Conservation (phyloP, 2,113 vertebrate genomes). For the Lipotes vexillifer region DNA sequence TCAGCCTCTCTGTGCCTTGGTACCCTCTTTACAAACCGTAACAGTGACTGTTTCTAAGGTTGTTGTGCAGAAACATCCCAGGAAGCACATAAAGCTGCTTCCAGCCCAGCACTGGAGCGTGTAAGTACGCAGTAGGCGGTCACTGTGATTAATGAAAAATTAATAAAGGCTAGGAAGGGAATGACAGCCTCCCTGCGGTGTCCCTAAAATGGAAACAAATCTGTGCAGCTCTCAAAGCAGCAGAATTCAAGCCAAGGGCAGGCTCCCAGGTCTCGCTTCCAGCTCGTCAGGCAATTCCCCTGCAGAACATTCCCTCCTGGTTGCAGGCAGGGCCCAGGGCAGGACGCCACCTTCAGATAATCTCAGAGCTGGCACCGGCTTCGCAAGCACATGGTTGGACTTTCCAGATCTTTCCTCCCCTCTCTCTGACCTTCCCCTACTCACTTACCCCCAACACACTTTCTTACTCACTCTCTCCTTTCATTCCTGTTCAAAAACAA, state of each 20-base stretch:
- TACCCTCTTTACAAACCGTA: accelerated
- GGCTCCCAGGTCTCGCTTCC: not conserved
- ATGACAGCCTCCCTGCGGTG: not conserved
- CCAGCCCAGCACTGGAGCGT: not conserved
- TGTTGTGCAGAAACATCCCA: accelerated
- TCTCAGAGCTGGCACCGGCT: constrained; percentile 77
- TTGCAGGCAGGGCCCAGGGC: not conserved
- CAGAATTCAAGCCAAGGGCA: not conserved
- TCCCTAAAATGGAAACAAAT: constrained; percentile 51
- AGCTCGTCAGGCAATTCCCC: not conserved
- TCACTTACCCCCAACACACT: not conserved
- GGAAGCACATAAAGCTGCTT: not conserved
- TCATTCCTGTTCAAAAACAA: constrained; percentile 68
- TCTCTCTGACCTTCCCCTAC: constrained; percentile 14
- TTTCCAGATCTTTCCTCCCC: constrained; percentile 45
- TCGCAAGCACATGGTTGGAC: not conserved
- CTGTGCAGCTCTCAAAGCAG: not conserved
- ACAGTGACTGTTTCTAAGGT: not conserved
- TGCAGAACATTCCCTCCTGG: not conserved
- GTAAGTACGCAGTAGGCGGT: not conserved
- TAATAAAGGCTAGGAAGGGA: not conserved
- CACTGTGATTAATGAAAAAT: not conserved
- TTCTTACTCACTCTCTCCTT: constrained; percentile 59
- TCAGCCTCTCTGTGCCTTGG: not conserved
- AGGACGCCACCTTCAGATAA: constrained; percentile 63